phyloP scores from a whole-genome alignment of 2,888 invertebrate genomes.

The Orgyia antiqua region DNA sequence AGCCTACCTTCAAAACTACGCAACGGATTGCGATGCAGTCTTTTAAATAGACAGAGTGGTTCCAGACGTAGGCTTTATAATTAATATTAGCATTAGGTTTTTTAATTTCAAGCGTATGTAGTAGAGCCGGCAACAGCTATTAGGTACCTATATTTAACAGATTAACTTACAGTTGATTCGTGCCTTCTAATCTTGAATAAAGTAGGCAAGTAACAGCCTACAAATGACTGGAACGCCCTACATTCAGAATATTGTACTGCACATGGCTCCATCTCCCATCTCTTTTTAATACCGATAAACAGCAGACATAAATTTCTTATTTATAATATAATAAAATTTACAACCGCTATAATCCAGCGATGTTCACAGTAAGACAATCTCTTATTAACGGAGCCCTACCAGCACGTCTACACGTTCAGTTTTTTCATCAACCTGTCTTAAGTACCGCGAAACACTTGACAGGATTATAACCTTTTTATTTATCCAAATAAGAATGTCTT shows the following conservation, averaged over 20 bases:
- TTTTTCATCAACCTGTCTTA: slow-evolving; percentile 46
- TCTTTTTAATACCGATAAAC: slow-evolving; percentile 42
- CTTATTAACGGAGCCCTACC: slow-evolving; percentile 68
- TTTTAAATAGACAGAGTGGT: too few species aligned
- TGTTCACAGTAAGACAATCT: slow-evolving; percentile 46
- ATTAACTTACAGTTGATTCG: too few species aligned
- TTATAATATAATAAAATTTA: slow-evolving; percentile 73
- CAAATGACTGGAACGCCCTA: slow-evolving; percentile 19
- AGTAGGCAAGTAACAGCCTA: too few species aligned
- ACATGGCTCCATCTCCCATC: slow-evolving; percentile 28
- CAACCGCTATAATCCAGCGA: slow-evolving; percentile 51
- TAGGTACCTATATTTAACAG: too few species aligned
- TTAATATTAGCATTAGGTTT: too few species aligned
- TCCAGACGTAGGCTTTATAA: too few species aligned
- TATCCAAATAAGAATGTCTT: slow-evolving; percentile 30
- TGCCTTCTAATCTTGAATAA: too few species aligned
- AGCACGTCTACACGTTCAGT: slow-evolving; percentile 52
- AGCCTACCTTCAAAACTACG: too few species aligned
- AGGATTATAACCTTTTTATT: slow-evolving; percentile 26
- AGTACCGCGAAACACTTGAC: slow-evolving; percentile 16
- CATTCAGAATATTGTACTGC: slow-evolving; percentile 18
- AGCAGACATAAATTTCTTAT: slow-evolving; percentile 57
- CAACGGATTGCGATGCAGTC: too few species aligned
- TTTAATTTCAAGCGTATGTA: too few species aligned
- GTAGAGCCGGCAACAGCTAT: too few species aligned